These are phyloP conservation scores for Myioborus miniatus DNA, from an alignment of 2,797 vertebrate genomes.

Conservation along the genomic window DNA sequence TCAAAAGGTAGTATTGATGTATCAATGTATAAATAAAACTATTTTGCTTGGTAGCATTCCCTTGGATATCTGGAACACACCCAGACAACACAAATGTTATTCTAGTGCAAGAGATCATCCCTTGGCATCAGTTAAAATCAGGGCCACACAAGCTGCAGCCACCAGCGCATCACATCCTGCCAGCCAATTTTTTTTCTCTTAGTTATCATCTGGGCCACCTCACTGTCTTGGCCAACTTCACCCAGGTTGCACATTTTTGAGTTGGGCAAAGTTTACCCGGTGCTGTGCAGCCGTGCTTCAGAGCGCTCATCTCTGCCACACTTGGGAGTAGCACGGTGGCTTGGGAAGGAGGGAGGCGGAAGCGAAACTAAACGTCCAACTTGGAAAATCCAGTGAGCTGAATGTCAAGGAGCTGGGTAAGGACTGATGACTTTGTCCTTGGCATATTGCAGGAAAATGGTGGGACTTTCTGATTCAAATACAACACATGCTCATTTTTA, in stretches of 20 bases:
- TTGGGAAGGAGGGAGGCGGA: background rate
- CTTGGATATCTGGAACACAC: background rate
- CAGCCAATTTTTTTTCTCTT: background rate
- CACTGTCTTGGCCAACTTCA: background rate
- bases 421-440: background rate
- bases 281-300: rapidly evolving
- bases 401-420: slow-evolving; percentile 46
- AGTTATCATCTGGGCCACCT: background rate
- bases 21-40: background rate
- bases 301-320: background rate
- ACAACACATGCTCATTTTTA: background rate
- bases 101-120: background rate
- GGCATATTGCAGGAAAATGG: background rate
- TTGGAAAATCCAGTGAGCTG: slow-evolving; percentile 36
- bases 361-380: slow-evolving; percentile 20
- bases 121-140: background rate
- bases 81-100: background rate
- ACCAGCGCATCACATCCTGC: rapidly evolving
- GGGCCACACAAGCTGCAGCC: background rate
- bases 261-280: background rate
- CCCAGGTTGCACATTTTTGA: rapidly evolving
- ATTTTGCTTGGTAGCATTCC: background rate
- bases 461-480: background rate
- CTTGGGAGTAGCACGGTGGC: background rate
- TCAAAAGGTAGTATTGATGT: background rate